Evolutionary conservation across 2,888 invertebrate species (phyloP).

Genomic region (Carabus problematicus): DNA sequence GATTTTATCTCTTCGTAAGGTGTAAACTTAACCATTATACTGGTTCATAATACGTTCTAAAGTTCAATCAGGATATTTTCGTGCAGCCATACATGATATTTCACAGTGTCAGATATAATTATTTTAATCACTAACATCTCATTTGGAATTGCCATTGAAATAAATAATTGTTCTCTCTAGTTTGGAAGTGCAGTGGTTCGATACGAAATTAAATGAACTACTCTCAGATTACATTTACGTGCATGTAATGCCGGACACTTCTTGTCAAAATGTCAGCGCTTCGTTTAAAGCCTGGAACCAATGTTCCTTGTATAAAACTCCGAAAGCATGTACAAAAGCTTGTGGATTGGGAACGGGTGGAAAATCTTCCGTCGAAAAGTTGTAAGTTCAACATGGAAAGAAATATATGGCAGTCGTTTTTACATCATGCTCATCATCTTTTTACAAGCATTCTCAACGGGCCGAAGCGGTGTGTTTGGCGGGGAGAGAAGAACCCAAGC

Average conservation of each 20-base stretch:
- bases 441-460: conserved; percentile 11
- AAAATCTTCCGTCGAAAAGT: conserved; percentile 26
- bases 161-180: conserved; percentile 48
- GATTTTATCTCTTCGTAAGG: no score
- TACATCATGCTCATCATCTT: not conserved
- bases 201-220: conserved; percentile 47
- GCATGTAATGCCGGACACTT: conserved; percentile 54
- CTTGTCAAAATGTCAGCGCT: conserved; percentile 50
- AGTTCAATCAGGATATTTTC: not conserved
- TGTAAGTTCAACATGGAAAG: not conserved
- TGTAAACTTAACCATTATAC: no score
- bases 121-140: no score
- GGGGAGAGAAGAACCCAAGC: conserved; percentile 58
- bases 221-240: conserved; percentile 50
- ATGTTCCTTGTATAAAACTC: conserved; percentile 63
- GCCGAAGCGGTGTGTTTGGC: conserved; percentile 62
- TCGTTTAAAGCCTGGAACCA: conserved; percentile 51
- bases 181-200: conserved; percentile 58
- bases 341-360: conserved; percentile 45
- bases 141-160: no score
- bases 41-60: no score
- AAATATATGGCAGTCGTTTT: conserved; percentile 10
- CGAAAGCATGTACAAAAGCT: conserved; percentile 58
- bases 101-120: conserved; percentile 40
- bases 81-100: not conserved